Conservation (phyloP, 2,113 vertebrate species). For the Ciconia maguari region DNA sequence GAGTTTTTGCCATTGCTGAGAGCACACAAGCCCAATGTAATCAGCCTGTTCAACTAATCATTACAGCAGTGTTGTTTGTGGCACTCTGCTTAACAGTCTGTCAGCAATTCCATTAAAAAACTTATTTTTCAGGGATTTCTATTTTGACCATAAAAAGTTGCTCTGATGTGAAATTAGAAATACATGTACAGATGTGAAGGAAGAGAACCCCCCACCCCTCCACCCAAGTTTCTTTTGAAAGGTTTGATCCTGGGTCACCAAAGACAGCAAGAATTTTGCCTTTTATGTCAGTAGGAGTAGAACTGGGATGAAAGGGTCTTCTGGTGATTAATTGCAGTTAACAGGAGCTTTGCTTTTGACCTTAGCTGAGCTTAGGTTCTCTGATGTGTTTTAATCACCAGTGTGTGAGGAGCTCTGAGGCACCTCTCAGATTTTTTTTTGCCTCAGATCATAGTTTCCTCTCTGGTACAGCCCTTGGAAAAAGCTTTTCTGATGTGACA, state of each 20-base stretch:
- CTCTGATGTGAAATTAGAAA: not conserved
- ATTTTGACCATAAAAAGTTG: not conserved
- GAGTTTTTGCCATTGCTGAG: constrained; percentile 56
- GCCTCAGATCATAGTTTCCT: not conserved
- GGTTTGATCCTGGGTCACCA: not conserved
- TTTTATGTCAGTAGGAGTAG: not conserved
- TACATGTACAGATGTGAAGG: not conserved
- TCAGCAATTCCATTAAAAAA: constrained; percentile 20
- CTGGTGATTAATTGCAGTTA: constrained; percentile 26
- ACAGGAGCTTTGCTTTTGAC: constrained; percentile 14
- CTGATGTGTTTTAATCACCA: not conserved
- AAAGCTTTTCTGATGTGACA: not conserved
- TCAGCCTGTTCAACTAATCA: constrained; percentile 62
- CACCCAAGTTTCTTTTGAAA: not conserved
- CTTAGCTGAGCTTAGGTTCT: not conserved
- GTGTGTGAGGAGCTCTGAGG: not conserved
- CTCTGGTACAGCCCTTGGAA: not conserved
- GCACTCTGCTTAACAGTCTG: constrained; percentile 32
- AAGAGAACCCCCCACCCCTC: not conserved
- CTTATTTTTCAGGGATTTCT: constrained; percentile 15
- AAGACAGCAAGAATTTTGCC: not conserved
- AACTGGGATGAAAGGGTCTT: not conserved
- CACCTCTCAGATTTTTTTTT: not conserved
- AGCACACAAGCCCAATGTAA: constrained; percentile 43
- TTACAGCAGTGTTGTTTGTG: constrained; percentile 47